phyloP scores from a whole-genome alignment of 2,113 vertebrate genomes.

The Thomomys bottae region DNA sequence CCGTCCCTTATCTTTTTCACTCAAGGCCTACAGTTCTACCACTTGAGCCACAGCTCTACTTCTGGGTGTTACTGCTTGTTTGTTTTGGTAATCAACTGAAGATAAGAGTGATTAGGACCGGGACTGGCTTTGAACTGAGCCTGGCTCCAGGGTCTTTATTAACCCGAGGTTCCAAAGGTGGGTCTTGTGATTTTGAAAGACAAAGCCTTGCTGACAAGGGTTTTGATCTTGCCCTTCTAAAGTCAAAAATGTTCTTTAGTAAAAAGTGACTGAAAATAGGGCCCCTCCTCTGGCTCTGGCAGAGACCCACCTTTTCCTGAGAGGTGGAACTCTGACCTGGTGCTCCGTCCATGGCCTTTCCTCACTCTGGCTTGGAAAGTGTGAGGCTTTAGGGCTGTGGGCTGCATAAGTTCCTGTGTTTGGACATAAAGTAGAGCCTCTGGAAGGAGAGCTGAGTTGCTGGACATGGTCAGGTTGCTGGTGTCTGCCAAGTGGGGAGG shows the following conservation, averaged over 20 bases:
- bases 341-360: not conserved
- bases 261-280: not conserved
- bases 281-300: not conserved
- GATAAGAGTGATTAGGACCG: no score
- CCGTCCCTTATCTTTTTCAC: no score
- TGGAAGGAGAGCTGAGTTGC: not conserved
- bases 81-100: no score
- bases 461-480: not conserved
- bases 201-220: constrained; percentile 1
- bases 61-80: no score
- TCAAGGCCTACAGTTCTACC: no score
- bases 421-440: not conserved
- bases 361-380: not conserved
- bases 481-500: not conserved
- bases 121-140: no score
- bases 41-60: no score
- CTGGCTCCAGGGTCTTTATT: not conserved
- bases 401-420: no score
- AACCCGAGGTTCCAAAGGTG: not conserved
- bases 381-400: not conserved
- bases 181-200: constrained; percentile 11
- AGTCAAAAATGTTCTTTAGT: not conserved
- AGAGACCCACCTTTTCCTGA: not conserved
- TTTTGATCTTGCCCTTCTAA: not conserved
- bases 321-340: not conserved